phyloP scores from a whole-genome alignment of 53 echinoderm and acorn worm genomes.

The Echinometra lucunter region DNA sequence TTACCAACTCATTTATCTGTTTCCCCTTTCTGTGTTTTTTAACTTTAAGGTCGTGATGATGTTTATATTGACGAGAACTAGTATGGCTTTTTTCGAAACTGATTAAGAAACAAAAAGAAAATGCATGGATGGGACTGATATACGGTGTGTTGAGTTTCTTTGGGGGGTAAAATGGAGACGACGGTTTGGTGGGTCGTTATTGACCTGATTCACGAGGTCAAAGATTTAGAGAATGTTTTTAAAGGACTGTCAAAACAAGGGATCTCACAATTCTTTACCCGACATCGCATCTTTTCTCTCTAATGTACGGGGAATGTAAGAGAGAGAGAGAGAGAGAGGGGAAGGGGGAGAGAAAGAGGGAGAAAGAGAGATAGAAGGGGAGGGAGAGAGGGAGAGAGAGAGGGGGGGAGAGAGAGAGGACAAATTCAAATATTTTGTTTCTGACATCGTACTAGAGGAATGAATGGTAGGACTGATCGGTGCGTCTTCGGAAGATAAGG shows the following conservation, averaged over 20 bases:
- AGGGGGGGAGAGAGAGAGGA: neutral
- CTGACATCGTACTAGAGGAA: too few relatives aligned
- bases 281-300: neutral
- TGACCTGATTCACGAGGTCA: slow-evolving; percentile 52
- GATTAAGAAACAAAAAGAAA: neutral
- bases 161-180: neutral
- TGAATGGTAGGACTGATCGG: neutral
- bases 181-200: neutral
- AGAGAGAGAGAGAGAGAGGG: neutral
- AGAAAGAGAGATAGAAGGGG: neutral
- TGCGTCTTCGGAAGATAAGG: too few relatives aligned
- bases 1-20: slow-evolving; percentile 24
- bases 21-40: slow-evolving; percentile 9
- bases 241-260: neutral
- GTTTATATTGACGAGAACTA: slow-evolving; percentile 22
- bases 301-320: neutral
- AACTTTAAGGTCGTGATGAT: slow-evolving; percentile 46
- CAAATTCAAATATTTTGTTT: too few relatives aligned
- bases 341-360: neutral
- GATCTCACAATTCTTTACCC: neutral
- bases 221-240: slow-evolving; percentile 8
- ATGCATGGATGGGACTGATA: slow-evolving; percentile 3
- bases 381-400: neutral
- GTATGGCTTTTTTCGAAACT: neutral
- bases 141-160: slow-evolving; percentile 40